These are phyloP conservation scores for Ptychochromis oligacanthus DNA, from an alignment of 2,113 vertebrate genomes.

Conservation along the genomic window DNA sequence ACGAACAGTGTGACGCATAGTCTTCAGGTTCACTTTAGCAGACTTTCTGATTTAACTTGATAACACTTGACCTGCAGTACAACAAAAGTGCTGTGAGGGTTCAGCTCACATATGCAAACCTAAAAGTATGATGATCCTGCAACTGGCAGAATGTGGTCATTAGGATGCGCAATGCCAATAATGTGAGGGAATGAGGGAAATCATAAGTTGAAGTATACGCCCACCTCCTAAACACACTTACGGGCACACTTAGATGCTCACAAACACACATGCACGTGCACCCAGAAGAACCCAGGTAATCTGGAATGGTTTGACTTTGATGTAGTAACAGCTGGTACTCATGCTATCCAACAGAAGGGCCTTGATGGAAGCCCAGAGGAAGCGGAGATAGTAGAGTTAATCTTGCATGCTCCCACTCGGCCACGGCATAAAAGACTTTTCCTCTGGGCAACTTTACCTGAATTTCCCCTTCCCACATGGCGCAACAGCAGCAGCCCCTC, in stretches of 20 bases:
- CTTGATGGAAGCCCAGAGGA: slow-evolving; percentile 45
- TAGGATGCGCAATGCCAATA: neutral
- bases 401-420: slow-evolving; percentile 43
- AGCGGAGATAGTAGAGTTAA: slow-evolving; percentile 25
- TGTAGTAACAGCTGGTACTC: slow-evolving; percentile 51
- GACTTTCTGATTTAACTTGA: slow-evolving; percentile 22
- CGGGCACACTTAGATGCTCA: neutral
- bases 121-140: neutral
- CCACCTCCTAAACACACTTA: slow-evolving; percentile 9
- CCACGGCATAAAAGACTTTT: slow-evolving; percentile 37
- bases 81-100: neutral
- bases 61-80: slow-evolving; percentile 22
- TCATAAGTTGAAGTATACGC: neutral
- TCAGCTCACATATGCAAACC: neutral
- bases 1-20: neutral
- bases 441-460: slow-evolving; percentile 53
- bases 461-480: slow-evolving; percentile 14
- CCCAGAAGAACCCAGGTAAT: slow-evolving; percentile 8
- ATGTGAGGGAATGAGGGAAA: neutral
- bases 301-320: slow-evolving; percentile 24
- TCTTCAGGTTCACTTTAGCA: neutral
- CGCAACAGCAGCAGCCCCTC: slow-evolving; percentile 14
- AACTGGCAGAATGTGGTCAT: neutral
- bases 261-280: neutral
- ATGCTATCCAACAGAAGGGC: slow-evolving; percentile 28